These are phyloP conservation scores for Lissonota sp. DNA, from an alignment of 2,888 invertebrate species.

Conservation along the genomic window DNA sequence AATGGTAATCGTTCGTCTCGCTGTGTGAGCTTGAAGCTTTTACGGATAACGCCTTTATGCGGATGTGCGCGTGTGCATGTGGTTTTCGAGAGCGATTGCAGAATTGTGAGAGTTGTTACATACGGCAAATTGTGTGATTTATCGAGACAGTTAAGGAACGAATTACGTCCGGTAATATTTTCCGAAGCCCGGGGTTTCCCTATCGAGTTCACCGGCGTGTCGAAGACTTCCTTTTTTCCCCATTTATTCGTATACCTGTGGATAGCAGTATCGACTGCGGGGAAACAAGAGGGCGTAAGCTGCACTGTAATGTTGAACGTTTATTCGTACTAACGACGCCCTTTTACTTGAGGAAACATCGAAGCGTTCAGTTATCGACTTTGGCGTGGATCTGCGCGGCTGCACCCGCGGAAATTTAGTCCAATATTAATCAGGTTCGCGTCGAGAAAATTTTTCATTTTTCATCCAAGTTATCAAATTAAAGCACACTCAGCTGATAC, in stretches of 20 bases:
- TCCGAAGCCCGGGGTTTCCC: constrained; percentile 37
- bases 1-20: constrained; percentile 48
- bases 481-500: constrained; percentile 28
- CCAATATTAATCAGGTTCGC: constrained; percentile 34
- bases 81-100: background rate
- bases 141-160: constrained; percentile 56
- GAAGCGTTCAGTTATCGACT: background rate
- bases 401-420: constrained; percentile 15
- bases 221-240: constrained; percentile 8
- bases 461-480: constrained; percentile 41
- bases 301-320: too few species aligned
- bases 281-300: too few species aligned
- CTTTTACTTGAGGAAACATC: too few species aligned
- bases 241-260: background rate
- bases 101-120: constrained; percentile 5
- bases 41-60: constrained; percentile 15
- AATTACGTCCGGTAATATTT: constrained; percentile 58
- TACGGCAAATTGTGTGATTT: constrained; percentile 53
- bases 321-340: too few species aligned
- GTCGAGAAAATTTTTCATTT: constrained; percentile 32
- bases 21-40: constrained; percentile 34
- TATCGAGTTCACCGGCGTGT: constrained; percentile 9
- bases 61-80: constrained; percentile 7
- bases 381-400: constrained; percentile 7
- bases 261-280: too few species aligned